phyloP scores from a whole-genome alignment of 2,888 invertebrate genomes.

The Pterostichus niger region DNA sequence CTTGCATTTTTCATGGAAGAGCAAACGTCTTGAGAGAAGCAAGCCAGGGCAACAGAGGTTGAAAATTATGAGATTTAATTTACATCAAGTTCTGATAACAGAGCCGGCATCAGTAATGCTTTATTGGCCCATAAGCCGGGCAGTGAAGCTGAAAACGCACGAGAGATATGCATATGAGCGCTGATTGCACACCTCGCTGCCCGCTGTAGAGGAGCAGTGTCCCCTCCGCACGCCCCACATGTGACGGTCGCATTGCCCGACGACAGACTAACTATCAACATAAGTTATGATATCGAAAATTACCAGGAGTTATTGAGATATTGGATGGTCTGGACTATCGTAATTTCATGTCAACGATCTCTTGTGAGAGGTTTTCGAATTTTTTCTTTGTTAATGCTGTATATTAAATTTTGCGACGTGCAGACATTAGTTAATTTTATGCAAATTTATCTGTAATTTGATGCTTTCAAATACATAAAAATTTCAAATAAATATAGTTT shows the following conservation, averaged over 20 bases:
- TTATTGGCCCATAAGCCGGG: conserved; percentile 63
- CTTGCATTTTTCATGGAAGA: background rate
- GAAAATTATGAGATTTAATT: conserved; percentile 60
- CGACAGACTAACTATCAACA: conserved; percentile 47
- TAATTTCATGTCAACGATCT: conserved; percentile 20
- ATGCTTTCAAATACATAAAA: background rate
- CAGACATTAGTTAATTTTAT: background rate
- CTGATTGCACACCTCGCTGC: conserved; percentile 57
- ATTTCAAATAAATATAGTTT: background rate
- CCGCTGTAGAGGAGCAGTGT: background rate
- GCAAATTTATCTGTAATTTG: background rate
- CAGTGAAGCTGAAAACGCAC: conserved; percentile 60
- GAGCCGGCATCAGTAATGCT: conserved; percentile 48
- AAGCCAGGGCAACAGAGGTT: conserved; percentile 6
- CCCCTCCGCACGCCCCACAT: background rate
- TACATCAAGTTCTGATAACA: conserved; percentile 56
- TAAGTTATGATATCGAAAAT: conserved; percentile 58
- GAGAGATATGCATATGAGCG: conserved; percentile 65
- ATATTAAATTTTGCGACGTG: background rate
- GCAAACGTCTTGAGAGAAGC: conserved; percentile 3
- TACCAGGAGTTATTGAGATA: conserved; percentile 49
- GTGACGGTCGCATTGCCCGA: conserved; percentile 26
- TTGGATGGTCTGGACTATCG: conserved; percentile 33
- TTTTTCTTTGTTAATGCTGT: background rate
- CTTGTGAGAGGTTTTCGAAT: background rate